Evolutionary conservation across 2,113 vertebrate genomes (phyloP).

Genomic region (Alaudala cheleensis): DNA sequence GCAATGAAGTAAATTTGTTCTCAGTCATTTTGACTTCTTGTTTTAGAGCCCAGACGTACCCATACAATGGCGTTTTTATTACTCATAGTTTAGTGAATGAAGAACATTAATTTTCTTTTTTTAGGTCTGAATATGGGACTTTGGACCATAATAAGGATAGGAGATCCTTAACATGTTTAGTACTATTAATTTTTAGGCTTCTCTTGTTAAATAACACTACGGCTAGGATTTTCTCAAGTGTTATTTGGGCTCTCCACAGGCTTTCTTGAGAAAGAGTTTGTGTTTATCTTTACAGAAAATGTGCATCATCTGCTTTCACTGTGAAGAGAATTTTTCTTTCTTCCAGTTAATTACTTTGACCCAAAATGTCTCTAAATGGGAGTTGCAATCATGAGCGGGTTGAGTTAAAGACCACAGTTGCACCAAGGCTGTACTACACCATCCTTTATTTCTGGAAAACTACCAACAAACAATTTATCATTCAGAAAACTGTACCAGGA

Average conservation of each 20-base stretch:
- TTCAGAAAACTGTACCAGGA: background rate
- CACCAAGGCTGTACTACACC: background rate
- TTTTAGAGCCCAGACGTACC: background rate
- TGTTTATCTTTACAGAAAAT: background rate
- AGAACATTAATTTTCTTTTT: background rate
- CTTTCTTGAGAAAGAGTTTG: background rate
- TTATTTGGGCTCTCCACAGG: background rate
- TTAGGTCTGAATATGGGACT: background rate
- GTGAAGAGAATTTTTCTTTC: background rate
- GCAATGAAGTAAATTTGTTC: background rate
- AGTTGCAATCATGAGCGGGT: background rate
- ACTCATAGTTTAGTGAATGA: background rate
- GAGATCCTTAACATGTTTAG: background rate
- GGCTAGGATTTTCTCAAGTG: background rate
- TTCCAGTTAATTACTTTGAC: background rate
- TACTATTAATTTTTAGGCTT: background rate
- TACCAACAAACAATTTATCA: background rate
- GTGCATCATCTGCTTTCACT: background rate
- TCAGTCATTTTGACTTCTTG: background rate
- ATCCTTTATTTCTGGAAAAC: background rate
- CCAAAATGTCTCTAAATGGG: background rate
- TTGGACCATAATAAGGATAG: background rate
- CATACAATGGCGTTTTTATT: background rate
- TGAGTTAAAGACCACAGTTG: background rate
- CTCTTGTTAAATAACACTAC: background rate